These are phyloP conservation scores for Ceraclea dissimilis DNA, from an alignment of 2,888 invertebrate genomes.

Conservation along the genomic window DNA sequence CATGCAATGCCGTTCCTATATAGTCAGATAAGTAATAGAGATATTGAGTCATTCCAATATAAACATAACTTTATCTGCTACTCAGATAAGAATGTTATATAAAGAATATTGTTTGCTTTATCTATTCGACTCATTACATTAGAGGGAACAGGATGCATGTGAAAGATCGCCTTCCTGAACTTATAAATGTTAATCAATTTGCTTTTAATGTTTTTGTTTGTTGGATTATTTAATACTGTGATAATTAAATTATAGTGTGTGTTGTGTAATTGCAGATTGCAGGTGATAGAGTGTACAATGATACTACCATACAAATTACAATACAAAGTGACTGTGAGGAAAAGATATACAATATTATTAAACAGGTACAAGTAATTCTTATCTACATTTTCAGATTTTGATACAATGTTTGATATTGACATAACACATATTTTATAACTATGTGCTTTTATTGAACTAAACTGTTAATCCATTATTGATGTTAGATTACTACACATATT, in stretches of 20 bases:
- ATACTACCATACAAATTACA: constrained; percentile 23
- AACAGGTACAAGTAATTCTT: constrained; percentile 33
- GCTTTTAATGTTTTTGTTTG: background rate
- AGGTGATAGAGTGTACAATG: constrained; percentile 16
- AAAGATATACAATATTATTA: constrained; percentile 34
- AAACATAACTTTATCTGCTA: constrained; percentile 18
- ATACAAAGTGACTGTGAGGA: constrained; percentile 12
- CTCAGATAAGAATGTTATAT: background rate
- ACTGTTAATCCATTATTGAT: too few relatives aligned
- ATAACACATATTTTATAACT: too few relatives aligned
- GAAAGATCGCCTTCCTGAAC: constrained; percentile 42
- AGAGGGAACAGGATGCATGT: constrained; percentile 33
- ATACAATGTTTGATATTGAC: too few relatives aligned
- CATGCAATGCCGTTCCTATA: background rate
- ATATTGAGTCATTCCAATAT: constrained; percentile 19
- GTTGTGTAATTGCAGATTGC: constrained; percentile 14
- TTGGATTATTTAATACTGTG: constrained; percentile 3
- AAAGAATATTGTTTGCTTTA: background rate
- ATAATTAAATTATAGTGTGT: constrained; percentile 1
- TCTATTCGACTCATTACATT: background rate
- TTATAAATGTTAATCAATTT: constrained; percentile 35
- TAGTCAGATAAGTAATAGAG: constrained; percentile 19
- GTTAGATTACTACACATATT: too few relatives aligned
- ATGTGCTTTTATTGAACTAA: too few relatives aligned
- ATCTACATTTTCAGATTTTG: too few relatives aligned